A percentile compares a stretch with the other conserved stretches of the same genome.
phyloP scores from a whole-genome alignment of 2,113 vertebrate species.

The Nymphicus hollandicus region DNA sequence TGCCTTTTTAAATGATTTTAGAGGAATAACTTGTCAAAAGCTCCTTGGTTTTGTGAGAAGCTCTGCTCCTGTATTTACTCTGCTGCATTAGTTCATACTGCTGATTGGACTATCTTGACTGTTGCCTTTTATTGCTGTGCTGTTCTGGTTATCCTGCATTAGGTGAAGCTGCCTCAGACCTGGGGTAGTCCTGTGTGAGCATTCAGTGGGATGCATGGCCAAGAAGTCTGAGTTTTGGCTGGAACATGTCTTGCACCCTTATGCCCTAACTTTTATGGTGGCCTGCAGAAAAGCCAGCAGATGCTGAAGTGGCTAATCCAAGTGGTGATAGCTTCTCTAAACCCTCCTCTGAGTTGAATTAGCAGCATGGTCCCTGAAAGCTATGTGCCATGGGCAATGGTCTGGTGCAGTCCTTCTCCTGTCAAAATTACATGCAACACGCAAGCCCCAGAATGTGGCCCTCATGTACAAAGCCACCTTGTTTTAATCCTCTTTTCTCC shows the following conservation, averaged over 20 bases:
- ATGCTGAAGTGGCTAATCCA: background rate
- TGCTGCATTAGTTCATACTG: background rate
- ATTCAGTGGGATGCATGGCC: background rate
- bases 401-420: background rate
- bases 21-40: background rate
- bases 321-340: background rate
- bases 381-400: accelerated
- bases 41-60: background rate
- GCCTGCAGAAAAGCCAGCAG: background rate
- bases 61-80: background rate
- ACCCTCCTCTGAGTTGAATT: background rate
- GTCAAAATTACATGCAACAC: accelerated
- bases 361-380: background rate
- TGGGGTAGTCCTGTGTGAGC: background rate
- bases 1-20: background rate
- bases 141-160: background rate
- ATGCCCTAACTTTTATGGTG: background rate
- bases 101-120: background rate
- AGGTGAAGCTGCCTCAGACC: background rate
- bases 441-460: background rate
- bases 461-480: background rate
- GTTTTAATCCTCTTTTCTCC: background rate
- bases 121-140: background rate
- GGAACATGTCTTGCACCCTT: background rate
- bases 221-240: background rate